Conservation (phyloP, 2,888 invertebrate genomes). For the Aleiodes testaceus region DNA sequence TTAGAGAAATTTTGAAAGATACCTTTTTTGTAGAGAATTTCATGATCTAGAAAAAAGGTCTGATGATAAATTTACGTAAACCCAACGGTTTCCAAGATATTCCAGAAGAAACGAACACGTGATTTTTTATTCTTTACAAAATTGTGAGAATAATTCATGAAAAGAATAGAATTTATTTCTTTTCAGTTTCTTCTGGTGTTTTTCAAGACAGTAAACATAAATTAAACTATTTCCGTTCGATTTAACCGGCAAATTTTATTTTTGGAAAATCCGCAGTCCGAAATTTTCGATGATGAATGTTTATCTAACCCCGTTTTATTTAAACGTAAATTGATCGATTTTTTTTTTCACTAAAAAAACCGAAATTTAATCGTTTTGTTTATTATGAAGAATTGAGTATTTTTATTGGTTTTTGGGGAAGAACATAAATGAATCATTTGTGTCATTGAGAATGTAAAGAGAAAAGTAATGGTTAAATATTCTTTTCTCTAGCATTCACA, state of each 20-base stretch:
- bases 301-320: constrained; percentile 1
- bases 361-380: not conserved
- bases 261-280: constrained; percentile 35
- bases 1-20: too few species aligned
- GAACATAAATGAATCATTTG: not conserved
- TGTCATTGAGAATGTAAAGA: constrained; percentile 16
- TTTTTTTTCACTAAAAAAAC: not conserved
- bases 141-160: not conserved
- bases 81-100: too few species aligned
- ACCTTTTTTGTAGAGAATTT: too few species aligned
- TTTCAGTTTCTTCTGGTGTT: not conserved
- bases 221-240: constrained; percentile 44
- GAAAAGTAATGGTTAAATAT: constrained; percentile 22
- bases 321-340: not conserved
- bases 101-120: too few species aligned
- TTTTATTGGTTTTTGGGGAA: not conserved
- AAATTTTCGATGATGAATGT: constrained; percentile 13
- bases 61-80: too few species aligned
- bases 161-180: not conserved
- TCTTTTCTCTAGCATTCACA: constrained; percentile 16
- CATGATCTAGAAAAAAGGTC: too few species aligned
- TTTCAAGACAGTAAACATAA: not conserved
- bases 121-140: not conserved
- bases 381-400: not conserved
- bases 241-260: constrained; percentile 42